Base-by-base conservation (phyloP, 2,888 invertebrate species). In the Eucera pruinosa region DNA sequence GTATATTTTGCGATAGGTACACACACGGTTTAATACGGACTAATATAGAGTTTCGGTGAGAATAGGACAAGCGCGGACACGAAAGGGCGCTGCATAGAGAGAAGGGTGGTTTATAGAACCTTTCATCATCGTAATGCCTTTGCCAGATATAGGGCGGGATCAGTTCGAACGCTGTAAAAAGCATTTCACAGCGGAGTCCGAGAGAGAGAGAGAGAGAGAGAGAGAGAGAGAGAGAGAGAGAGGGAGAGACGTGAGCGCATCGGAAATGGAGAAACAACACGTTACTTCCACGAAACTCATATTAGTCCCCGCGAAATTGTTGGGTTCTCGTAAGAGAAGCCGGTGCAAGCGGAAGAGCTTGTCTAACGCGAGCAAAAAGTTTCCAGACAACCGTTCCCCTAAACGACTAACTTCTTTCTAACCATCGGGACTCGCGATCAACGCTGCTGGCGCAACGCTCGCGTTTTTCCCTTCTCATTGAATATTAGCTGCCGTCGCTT, bases 61-160 rank as follows among this genome's bases (percentile, higher is more conserved):
- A 43, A 70, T 36, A 66, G 75, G 74, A 73, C 57, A 65, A 72
- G 68, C n/a, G 25, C 39, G 15, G 36, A 45, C 20, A 5, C 36
- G 60, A 50, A 20, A 43, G 20, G 39, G 58, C 64, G 55, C 41
- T 58, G 41, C 68, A 39, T 39, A 25, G 75, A 62, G 66, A 15
- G 62, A 66, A n/a, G 82, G 82, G 78, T 83, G 83, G 89, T 88
- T 91, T 91, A 90, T 91, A 91, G 91, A 91, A 91, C 91, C 91
- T 88, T 88, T 91, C 90, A 92, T 92, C 90, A 91, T 86, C 84
- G 88, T 91, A 91, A 91, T 91, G 83, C 90, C 87, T 87, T 33
- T 85, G 84, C 81, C 81, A 86, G 89, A 89, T 88, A 86, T 88
- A 86, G 86, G 86, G 84, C 85, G 85, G 78, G 86, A 87, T 88